These are phyloP conservation scores for Paracentrotus lividus DNA, from an alignment of 53 echinoderm and acorn worm genomes.

Conservation along the genomic window DNA sequence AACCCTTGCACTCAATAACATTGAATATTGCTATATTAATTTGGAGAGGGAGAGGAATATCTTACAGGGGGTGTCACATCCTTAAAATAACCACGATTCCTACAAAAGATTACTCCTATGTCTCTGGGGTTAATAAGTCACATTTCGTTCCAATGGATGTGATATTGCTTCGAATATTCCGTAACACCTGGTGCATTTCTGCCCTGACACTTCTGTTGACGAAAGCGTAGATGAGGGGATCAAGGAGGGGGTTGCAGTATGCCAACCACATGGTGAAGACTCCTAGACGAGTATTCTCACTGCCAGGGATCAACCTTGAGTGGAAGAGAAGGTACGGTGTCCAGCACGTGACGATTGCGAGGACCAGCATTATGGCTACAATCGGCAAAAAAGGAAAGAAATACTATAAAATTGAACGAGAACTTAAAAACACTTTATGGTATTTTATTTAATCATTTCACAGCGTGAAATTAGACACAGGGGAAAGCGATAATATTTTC, in stretches of 20 bases:
- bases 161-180: not conserved
- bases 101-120: too few relatives aligned
- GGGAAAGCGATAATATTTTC: too few relatives aligned
- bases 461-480: too few relatives aligned
- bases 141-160: not conserved
- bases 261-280: slow-evolving; percentile 66
- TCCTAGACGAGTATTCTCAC: not conserved
- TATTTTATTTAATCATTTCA: too few relatives aligned
- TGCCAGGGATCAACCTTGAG: not conserved
- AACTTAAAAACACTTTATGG: too few relatives aligned
- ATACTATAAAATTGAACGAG: not conserved
- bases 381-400: not conserved
- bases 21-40: too few relatives aligned
- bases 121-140: too few relatives aligned
- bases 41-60: too few relatives aligned
- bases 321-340: not conserved
- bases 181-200: not conserved
- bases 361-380: not conserved
- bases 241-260: slow-evolving; percentile 42
- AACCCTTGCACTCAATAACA: too few relatives aligned
- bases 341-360: slow-evolving; percentile 16
- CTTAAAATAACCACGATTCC: too few relatives aligned
- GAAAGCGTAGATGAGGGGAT: slow-evolving; percentile 55
- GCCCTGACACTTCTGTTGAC: slow-evolving; percentile 48
- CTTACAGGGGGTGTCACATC: too few relatives aligned